Percentiles rank a stretch among this genome's conserved stretches.
Evolutionary conservation across 2,797 vertebrate species (phyloP).

Genomic region (Rhincodon typus): DNA sequence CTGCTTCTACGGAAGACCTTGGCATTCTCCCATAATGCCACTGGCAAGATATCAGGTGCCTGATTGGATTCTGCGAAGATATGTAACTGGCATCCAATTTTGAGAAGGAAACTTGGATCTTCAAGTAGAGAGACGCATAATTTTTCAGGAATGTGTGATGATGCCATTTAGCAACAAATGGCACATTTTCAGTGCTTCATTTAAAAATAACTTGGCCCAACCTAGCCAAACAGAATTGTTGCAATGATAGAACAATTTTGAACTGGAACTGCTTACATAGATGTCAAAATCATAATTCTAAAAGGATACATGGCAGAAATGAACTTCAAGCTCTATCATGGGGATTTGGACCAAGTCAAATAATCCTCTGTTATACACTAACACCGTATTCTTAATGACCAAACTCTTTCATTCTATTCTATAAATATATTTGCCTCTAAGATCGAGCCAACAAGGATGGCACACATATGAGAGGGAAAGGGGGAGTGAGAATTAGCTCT

Average conservation of each 20-base stretch:
- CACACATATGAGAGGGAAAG: neutral
- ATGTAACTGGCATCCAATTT: constrained; percentile 20
- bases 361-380: neutral
- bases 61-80: neutral
- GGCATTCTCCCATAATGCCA: neutral
- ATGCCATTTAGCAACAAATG: neutral
- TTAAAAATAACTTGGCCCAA: neutral
- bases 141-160: neutral
- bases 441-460: neutral
- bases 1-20: neutral
- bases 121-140: no score
- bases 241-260: neutral
- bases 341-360: neutral
- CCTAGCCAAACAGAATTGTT: neutral
- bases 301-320: constrained; percentile 4
- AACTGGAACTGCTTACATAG: neutral
- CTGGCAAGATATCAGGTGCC: neutral
- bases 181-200: neutral
- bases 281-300: neutral
- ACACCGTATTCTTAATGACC: neutral
- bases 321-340: neutral
- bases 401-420: neutral
- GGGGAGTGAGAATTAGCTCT: neutral
- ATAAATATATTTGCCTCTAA: neutral
- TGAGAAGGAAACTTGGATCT: neutral